Evolutionary conservation across 2,888 invertebrate genomes (phyloP).

Genomic region (Germaria angustata): DNA sequence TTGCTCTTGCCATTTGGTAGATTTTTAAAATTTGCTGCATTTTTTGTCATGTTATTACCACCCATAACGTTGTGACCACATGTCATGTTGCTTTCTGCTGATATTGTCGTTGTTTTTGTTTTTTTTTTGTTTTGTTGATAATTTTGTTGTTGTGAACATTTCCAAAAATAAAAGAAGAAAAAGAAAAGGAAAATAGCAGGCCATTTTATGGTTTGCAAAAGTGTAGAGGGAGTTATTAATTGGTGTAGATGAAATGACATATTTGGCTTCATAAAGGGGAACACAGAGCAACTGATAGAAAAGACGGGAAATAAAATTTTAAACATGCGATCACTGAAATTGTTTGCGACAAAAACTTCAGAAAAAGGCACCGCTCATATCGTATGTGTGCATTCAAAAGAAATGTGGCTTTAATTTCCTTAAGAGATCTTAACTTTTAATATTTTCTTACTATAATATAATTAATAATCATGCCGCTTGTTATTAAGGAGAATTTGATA

Average conservation of each 20-base stretch:
- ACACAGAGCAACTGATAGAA: background rate
- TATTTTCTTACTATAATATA: too few relatives aligned
- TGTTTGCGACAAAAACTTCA: too few relatives aligned
- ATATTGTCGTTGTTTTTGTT: constrained; percentile 9
- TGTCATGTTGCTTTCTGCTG: constrained; percentile 51
- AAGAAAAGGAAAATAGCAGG: background rate
- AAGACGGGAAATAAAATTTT: background rate
- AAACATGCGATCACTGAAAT: background rate
- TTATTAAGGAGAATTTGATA: too few relatives aligned
- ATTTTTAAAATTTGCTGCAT: constrained; percentile 29
- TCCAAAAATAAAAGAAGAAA: background rate
- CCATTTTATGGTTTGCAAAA: constrained; percentile 42
- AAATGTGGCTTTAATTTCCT: too few relatives aligned
- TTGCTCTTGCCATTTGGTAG: background rate
- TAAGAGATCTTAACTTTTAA: too few relatives aligned
- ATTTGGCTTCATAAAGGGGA: background rate
- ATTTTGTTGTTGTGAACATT: constrained; percentile 21
- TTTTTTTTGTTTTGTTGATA: too few relatives aligned
- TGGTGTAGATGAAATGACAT: background rate
- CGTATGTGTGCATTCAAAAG: too few relatives aligned
- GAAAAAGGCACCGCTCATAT: too few relatives aligned
- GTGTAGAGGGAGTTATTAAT: constrained; percentile 28
- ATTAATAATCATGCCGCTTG: too few relatives aligned
- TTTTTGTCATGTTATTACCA: constrained; percentile 56
- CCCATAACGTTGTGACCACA: constrained; percentile 56